phyloP scores from a whole-genome alignment of 2,797 vertebrate species.

The Poecilia gillii region DNA sequence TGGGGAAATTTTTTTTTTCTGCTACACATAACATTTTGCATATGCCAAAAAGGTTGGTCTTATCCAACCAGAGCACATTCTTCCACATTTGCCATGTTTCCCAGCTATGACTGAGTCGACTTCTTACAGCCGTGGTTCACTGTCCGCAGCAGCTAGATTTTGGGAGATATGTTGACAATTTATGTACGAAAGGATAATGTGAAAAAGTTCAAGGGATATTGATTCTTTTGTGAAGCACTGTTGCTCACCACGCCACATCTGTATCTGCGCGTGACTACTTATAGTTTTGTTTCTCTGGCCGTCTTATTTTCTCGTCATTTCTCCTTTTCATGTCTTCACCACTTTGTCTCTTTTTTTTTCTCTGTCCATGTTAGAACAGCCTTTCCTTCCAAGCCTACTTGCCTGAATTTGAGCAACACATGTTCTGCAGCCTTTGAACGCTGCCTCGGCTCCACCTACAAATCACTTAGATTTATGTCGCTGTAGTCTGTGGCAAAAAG shows the following conservation, averaged over 20 bases:
- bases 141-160: neutral
- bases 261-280: constrained; percentile 2
- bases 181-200: neutral
- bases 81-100: neutral
- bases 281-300: constrained; percentile 15
- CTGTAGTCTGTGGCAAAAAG: constrained; percentile 60
- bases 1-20: neutral
- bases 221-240: neutral
- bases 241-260: neutral
- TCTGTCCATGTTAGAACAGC: constrained; percentile 26
- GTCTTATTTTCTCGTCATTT: constrained; percentile 16
- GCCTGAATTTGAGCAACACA: constrained; percentile 46
- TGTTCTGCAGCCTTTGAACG: constrained; percentile 72
- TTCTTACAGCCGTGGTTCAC: neutral
- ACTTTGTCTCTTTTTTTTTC: constrained; percentile 54
- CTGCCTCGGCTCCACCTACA: constrained; percentile 72
- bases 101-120: neutral
- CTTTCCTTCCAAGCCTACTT: constrained; percentile 22
- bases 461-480: constrained; percentile 69
- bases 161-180: neutral
- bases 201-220: neutral
- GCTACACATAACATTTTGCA: neutral
- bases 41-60: neutral
- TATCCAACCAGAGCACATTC: neutral
- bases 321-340: constrained; percentile 15